These are phyloP conservation scores for Tetropium fuscum DNA, from an alignment of 2,888 invertebrate genomes.

Conservation along the genomic window DNA sequence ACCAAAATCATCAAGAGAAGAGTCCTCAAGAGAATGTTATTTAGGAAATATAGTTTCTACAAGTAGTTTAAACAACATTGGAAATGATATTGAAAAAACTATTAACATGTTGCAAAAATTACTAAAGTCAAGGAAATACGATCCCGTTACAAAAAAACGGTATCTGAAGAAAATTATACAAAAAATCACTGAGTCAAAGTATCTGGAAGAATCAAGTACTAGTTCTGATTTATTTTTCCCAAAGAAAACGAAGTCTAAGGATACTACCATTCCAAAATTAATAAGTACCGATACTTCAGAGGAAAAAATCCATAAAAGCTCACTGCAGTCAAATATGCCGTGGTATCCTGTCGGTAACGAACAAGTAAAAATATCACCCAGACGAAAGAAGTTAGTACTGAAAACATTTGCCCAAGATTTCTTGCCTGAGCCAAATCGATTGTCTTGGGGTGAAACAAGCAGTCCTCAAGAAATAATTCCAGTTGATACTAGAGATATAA, in stretches of 20 bases:
- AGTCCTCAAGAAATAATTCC: constrained; percentile 28
- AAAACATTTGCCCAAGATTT: constrained; percentile 42
- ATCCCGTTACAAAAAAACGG: constrained; percentile 72
- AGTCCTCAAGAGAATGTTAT: constrained; percentile 12
- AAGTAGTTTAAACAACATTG: constrained; percentile 12
- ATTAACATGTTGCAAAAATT: constrained; percentile 72
- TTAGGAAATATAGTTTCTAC: constrained; percentile 30
- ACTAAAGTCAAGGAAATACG: constrained; percentile 71
- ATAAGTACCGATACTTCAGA: constrained; percentile 31
- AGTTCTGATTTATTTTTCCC: constrained; percentile 68
- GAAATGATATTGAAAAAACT: constrained; percentile 72
- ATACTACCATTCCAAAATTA: neutral
- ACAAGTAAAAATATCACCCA: constrained; percentile 18
- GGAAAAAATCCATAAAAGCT: constrained; percentile 11
- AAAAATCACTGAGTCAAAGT: constrained; percentile 71
- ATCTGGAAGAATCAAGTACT: constrained; percentile 70
- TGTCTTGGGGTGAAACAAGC: constrained; percentile 22
- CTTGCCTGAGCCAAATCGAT: constrained; percentile 23
- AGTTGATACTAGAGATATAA: constrained; percentile 24
- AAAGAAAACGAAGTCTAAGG: constrained; percentile 43
- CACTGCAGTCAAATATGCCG: constrained; percentile 59
- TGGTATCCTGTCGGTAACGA: constrained; percentile 60
- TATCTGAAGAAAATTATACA: constrained; percentile 75
- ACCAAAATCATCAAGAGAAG: constrained; percentile 5
- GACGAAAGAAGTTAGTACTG: constrained; percentile 29